Evolutionary conservation across 2,797 vertebrate species (phyloP).

Genomic region (Lemur catta): DNA sequence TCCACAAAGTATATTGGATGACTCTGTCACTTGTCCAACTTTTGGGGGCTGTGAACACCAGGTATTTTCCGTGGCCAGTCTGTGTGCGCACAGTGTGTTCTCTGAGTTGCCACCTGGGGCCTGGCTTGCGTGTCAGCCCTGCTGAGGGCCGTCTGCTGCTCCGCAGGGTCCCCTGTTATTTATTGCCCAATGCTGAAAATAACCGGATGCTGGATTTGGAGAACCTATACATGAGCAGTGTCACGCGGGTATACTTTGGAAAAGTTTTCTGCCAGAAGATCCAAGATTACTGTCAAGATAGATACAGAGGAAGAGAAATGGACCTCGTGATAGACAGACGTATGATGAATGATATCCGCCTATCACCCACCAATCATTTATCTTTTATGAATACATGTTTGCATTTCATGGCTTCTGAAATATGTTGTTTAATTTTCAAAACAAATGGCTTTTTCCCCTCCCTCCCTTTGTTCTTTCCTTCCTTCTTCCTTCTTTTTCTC

Average conservation of each 20-base stretch:
- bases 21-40: neutral
- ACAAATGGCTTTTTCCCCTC: neutral
- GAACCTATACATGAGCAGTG: constrained; percentile 23
- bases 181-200: constrained; percentile 24
- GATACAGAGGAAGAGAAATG: neutral
- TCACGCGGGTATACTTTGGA: constrained; percentile 61
- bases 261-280: constrained; percentile 73
- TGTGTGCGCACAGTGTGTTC: neutral
- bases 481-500: no score
- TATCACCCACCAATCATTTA: neutral
- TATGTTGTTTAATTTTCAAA: constrained; percentile 48
- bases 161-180: neutral
- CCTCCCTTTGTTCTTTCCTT: neutral
- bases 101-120: neutral
- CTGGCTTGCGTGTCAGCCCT: constrained; percentile 59
- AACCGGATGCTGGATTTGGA: constrained; percentile 63
- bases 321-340: neutral
- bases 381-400: constrained; percentile 4
- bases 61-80: neutral
- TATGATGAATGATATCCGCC: neutral
- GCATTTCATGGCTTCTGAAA: constrained; percentile 32
- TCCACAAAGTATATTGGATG: neutral
- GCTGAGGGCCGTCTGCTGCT: constrained; percentile 76
- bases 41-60: neutral
- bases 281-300: neutral